Base-by-base conservation (phyloP, 2,888 invertebrate species). In the Andrena fulva region DNA sequence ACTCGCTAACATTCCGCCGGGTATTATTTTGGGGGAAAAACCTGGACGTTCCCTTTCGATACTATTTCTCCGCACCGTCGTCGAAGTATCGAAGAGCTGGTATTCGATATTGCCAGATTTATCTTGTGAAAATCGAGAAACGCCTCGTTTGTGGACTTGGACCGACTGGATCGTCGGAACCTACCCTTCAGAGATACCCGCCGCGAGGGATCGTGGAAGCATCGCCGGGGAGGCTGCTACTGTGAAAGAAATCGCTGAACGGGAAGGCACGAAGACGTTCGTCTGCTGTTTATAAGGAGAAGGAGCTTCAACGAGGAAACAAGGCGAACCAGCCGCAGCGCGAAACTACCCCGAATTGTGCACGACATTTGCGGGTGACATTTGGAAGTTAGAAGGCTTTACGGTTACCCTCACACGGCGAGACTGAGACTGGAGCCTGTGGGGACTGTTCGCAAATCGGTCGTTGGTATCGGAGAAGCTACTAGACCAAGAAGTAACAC, bases 71-170 rank as follows among this genome's bases (percentile, higher is more conserved):
- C 20, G 48, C 27, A 31, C 35, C 67, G 20, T 50, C 10, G 67
- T 20, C 10, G 10, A 4, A 16, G 12, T 52, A 24, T 24, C 1
- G 48, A 16, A 7, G 31, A 56, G 63, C 4, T 33, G 71, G 54
- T 48, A 60, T n/a, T 24, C 67, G 31, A 33, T 2, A 29, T 12
- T 42, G 5, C 42, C 42, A 42, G 62, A 4, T 12, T 42, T 33
- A 31, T 8, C 8, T 24, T 12, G 71, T 71, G 60, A 71, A 71
- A 42, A 20, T 12, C 16, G 59, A 67, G 52, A 67, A 31, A 20
- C 31, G n/a, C n/a, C 6, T n/a, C 10, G 12, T 12, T 24, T 10
- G 60, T n/a, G 42, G 48, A 42, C 60, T 48, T 52, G 71, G 50
- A 71, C 27, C 59, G 50, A 56, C 27, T 27, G 54, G 54, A 56